A percentile compares a stretch with the other conserved stretches of the same genome.
Conservation (phyloP, 2,888 invertebrate species). For the Tridacna crocea region DNA sequence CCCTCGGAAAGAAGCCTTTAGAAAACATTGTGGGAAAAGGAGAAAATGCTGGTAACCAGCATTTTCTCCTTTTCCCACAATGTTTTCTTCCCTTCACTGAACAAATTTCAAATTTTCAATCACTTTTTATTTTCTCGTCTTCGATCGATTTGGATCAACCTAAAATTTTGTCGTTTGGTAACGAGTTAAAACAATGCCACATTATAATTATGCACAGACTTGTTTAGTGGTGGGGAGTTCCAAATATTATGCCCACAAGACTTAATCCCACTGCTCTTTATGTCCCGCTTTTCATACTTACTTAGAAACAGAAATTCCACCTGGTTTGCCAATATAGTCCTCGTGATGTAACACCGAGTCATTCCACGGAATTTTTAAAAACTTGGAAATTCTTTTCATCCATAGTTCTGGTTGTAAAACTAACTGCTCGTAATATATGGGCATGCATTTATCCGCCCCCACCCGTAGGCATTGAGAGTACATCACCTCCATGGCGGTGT, state of each 20-base stretch:
- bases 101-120: too few relatives aligned
- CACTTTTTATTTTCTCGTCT: too few relatives aligned
- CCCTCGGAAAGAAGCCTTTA: not conserved
- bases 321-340: conserved; percentile 97
- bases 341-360: conserved; percentile 98
- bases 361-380: conserved; percentile 97
- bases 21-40: not conserved
- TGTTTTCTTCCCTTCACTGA: not conserved
- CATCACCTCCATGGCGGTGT: conserved; percentile 97
- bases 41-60: not conserved
- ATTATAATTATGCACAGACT: not conserved
- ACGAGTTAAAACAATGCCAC: not conserved
- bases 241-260: not conserved
- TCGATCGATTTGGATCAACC: too few relatives aligned
- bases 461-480: conserved; percentile 83
- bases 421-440: conserved; percentile 98
- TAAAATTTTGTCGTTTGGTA: too few relatives aligned
- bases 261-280: too few relatives aligned
- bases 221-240: not conserved
- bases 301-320: conserved; percentile 98
- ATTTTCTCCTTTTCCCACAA: not conserved
- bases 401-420: conserved; percentile 96
- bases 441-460: conserved; percentile 89
- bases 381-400: conserved; percentile 94
- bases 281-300: conserved; percentile 84